A percentile compares a stretch with the other conserved stretches of the same genome.
Evolutionary conservation across 1,140 invertebrate species (phyloP).

Genomic region (Psilanteris sp.): DNA sequence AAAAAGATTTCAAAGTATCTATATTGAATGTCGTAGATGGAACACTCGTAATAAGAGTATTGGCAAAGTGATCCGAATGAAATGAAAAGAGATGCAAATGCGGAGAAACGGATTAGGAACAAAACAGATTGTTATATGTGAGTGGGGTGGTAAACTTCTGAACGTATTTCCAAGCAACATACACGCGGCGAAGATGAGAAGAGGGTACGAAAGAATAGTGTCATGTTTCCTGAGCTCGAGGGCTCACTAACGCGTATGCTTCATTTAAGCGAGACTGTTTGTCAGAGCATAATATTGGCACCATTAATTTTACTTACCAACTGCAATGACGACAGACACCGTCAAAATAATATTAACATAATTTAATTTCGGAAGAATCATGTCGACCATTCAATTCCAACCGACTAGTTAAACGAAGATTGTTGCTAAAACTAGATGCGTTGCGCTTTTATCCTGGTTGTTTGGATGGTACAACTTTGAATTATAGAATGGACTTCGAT

Average conservation of each 20-base stretch:
- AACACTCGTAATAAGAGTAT: conserved; percentile 45
- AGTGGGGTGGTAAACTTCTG: conserved; percentile 52
- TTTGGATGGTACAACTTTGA: too few species aligned
- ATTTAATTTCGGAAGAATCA: too few species aligned
- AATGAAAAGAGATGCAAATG: conserved; percentile 62
- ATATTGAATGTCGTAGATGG: conserved; percentile 6
- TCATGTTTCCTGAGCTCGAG: conserved; percentile 64
- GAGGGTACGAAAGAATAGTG: conserved; percentile 63
- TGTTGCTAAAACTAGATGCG: too few species aligned
- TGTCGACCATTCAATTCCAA: too few species aligned
- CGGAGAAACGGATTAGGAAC: conserved; percentile 58
- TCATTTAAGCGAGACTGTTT: conserved; percentile 63
- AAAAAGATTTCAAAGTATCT: conserved; percentile 12
- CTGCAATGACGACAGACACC: conserved; percentile 38
- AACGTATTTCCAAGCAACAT: conserved; percentile 50
- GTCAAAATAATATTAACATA: conserved; percentile 53
- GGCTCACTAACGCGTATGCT: conserved; percentile 58
- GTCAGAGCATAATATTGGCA: conserved; percentile 58
- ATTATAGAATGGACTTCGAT: too few species aligned
- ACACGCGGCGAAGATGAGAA: conserved; percentile 59
- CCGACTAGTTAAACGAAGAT: too few species aligned
- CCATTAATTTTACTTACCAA: conserved; percentile 60
- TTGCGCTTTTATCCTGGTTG: too few species aligned
- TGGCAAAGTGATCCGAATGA: conserved; percentile 45
- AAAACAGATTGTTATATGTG: conserved; percentile 61